phyloP scores from a whole-genome alignment of 37 sponge, comb jelly and placozoan species.

The Beroe ovata region DNA sequence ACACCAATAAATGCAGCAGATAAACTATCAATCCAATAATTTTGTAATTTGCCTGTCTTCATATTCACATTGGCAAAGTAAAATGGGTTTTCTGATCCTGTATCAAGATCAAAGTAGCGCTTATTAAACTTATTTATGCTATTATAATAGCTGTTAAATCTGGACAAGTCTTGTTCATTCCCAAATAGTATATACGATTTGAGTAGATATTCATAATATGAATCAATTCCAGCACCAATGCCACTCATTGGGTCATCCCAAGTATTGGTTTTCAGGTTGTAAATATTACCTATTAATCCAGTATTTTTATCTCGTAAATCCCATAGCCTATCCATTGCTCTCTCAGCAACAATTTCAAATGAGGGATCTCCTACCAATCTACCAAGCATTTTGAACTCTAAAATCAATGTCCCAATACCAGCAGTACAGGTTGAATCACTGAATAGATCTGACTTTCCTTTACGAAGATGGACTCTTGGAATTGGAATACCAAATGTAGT shows the following conservation, averaged over 20 bases:
- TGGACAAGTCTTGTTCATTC: conserved; percentile 82
- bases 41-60: conserved; percentile 75
- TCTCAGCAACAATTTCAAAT: conserved; percentile 83
- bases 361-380: conserved; percentile 84
- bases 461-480: conserved; percentile 70
- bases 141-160: conserved; percentile 78
- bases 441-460: conserved; percentile 71
- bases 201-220: conserved; percentile 95
- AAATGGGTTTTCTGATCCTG: conserved; percentile 47
- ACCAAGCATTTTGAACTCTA: conserved; percentile 91
- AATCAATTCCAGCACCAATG: conserved; percentile 95
- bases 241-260: conserved; percentile 91
- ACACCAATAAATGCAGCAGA: conserved; percentile 91
- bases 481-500: conserved; percentile 81
- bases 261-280: conserved; percentile 80
- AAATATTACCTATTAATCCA: conserved; percentile 91
- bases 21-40: conserved; percentile 91
- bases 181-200: conserved; percentile 95
- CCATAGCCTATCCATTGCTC: conserved; percentile 85
- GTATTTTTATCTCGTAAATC: conserved; percentile 74
- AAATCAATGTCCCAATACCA: conserved; percentile 86
- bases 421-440: conserved; percentile 83
- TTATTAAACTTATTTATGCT: conserved; percentile 81
- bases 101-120: conserved; percentile 68
- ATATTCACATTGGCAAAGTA: conserved; percentile 89